Evolutionary conservation across 1,140 invertebrate genomes (phyloP).

Genomic region (Temnothorax longispinosus): DNA sequence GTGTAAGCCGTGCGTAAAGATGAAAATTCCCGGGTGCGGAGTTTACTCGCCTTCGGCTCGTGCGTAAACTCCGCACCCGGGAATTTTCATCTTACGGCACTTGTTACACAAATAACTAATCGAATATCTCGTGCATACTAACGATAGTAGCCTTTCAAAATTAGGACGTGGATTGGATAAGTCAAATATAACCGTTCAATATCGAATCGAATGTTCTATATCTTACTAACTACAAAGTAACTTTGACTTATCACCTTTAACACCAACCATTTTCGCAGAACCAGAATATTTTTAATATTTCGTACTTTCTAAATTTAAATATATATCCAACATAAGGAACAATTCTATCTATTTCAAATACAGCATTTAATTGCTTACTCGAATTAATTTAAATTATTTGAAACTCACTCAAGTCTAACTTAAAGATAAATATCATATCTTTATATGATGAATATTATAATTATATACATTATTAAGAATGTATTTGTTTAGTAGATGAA

Average conservation of each 20-base stretch:
- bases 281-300: not conserved
- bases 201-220: constrained; percentile 1
- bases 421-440: not conserved
- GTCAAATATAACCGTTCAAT: constrained; percentile 8
- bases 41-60: too few species aligned
- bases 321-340: not conserved
- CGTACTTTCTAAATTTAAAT: not conserved
- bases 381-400: not conserved
- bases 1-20: too few species aligned
- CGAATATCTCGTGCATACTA: not conserved
- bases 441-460: not conserved
- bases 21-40: too few species aligned
- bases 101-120: not conserved
- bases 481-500: too few species aligned
- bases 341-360: not conserved
- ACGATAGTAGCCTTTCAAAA: not conserved
- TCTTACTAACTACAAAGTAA: not conserved
- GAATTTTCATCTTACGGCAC: too few species aligned
- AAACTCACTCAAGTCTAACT: too few species aligned
- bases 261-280: not conserved
- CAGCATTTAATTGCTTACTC: not conserved
- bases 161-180: constrained; percentile 17
- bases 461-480: not conserved
- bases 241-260: constrained; percentile 12
- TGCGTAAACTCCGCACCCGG: too few species aligned